phyloP scores from a whole-genome alignment of 2,888 invertebrate genomes.

The Glaucopsyche alexis region DNA sequence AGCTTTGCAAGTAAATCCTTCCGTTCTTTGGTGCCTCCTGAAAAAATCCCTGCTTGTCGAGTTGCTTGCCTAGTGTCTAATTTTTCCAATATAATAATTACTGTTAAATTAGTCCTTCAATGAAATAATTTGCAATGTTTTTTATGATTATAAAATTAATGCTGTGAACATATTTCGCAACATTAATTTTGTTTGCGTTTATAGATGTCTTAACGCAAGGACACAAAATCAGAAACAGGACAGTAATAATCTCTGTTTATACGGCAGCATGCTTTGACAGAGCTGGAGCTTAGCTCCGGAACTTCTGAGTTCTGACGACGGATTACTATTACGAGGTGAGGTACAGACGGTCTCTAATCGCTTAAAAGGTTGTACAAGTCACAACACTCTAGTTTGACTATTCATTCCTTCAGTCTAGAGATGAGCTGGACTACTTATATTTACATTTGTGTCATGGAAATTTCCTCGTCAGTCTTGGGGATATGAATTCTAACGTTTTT shows the following conservation, averaged over 20 bases:
- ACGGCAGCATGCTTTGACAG: slow-evolving; percentile 14
- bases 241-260: slow-evolving; percentile 7
- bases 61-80: no score
- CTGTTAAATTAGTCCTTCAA: no score
- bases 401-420: neutral
- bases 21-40: no score
- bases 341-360: slow-evolving; percentile 7
- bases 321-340: slow-evolving; percentile 16
- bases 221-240: neutral
- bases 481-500: no score
- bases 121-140: no score
- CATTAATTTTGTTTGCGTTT: neutral
- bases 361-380: slow-evolving; percentile 21
- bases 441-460: no score
- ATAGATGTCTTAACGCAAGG: neutral
- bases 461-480: no score
- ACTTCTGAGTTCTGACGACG: slow-evolving; percentile 16
- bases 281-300: slow-evolving; percentile 9
- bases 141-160: no score
- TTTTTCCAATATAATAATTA: no score
- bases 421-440: neutral
- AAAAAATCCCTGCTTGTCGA: no score
- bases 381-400: neutral
- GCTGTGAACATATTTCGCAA: no score
- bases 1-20: no score